Conservation (phyloP, 1,140 invertebrate genomes). For the Macrostomum lignano region DNA sequence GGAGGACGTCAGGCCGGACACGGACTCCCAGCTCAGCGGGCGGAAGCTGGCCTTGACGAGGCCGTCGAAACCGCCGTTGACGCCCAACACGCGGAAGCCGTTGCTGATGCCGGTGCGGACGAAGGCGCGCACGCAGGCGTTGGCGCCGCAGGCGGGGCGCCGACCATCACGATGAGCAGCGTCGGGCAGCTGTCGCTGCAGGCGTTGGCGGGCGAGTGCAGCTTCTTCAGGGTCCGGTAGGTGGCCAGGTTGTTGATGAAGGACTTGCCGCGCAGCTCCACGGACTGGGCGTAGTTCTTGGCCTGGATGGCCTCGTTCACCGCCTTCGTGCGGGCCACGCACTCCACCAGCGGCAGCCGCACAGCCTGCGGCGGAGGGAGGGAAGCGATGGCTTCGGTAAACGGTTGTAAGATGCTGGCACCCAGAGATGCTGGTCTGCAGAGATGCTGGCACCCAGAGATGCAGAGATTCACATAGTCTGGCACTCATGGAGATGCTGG, state of each 20-base stretch:
- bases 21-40: constrained; percentile 45
- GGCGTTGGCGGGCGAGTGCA: constrained; percentile 47
- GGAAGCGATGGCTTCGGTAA: no score
- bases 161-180: no score
- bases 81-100: constrained; percentile 59
- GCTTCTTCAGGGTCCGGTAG: constrained; percentile 73
- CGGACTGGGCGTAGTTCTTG: constrained; percentile 69
- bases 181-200: no score
- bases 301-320: constrained; percentile 55
- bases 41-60: constrained; percentile 55
- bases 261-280: constrained; percentile 50
- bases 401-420: no score
- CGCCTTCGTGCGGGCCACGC: constrained; percentile 61
- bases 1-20: constrained; percentile 80
- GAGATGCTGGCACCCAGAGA: no score
- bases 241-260: constrained; percentile 81
- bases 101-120: constrained; percentile 68
- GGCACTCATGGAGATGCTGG: no score
- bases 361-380: no score
- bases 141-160: constrained; percentile 92
- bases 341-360: constrained; percentile 80
- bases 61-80: constrained; percentile 80
- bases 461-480: no score
- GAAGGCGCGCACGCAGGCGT: constrained; percentile 80
- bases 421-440: no score